A percentile compares a stretch with the other conserved stretches of the same genome.
Conservation (phyloP, 2,797 vertebrate species). For the Acanthis flammea region DNA sequence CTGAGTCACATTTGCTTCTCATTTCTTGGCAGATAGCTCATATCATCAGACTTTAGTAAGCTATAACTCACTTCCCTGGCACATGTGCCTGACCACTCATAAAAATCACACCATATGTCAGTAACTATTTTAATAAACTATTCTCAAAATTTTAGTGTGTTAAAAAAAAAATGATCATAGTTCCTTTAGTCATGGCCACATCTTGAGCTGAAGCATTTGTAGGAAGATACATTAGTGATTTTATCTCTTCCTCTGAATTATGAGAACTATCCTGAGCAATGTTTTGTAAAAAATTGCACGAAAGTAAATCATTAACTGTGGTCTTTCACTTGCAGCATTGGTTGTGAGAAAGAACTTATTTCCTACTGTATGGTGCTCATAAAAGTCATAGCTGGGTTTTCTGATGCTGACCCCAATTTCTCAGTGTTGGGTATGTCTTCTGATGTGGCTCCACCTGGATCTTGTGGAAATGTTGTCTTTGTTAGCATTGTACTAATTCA, state of each 20-base stretch:
- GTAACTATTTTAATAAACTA: conserved; percentile 9
- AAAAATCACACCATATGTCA: background rate
- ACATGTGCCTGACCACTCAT: background rate
- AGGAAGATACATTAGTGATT: background rate
- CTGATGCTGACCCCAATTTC: background rate
- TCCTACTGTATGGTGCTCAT: background rate
- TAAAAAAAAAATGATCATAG: background rate
- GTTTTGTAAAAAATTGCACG: background rate
- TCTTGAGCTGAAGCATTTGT: background rate
- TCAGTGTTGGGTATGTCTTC: accelerated
- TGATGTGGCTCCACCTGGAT: background rate
- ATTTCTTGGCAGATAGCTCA: background rate
- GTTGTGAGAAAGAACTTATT: background rate
- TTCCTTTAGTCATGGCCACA: background rate
- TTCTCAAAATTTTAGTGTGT: background rate
- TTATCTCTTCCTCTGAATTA: background rate
- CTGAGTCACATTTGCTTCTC: background rate
- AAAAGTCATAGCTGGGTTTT: background rate
- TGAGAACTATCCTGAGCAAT: background rate
- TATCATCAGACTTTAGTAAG: background rate
- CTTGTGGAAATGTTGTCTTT: background rate
- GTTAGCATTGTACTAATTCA: background rate
- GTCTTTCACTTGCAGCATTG: background rate
- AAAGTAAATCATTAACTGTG: background rate
- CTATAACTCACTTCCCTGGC: background rate